Evolutionary conservation across 2,888 invertebrate genomes (phyloP).

Genomic region (Apamea sordens): DNA sequence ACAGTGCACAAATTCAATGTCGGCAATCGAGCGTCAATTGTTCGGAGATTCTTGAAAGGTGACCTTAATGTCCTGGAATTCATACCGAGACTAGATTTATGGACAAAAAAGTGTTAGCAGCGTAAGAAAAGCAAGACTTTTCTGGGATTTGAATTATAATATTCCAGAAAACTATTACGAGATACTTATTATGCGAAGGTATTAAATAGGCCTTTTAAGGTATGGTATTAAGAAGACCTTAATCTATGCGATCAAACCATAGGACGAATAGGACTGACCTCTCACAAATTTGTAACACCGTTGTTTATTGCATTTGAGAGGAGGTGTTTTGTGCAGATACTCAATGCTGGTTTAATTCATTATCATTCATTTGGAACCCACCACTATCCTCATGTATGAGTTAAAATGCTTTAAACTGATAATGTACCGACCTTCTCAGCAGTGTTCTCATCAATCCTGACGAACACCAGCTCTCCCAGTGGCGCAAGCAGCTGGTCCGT

Average conservation of each 20-base stretch:
- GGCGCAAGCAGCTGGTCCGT: constrained; percentile 81
- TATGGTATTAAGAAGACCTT: background rate
- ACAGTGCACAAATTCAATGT: background rate
- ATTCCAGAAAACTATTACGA: too few species aligned
- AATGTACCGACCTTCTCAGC: constrained; percentile 83
- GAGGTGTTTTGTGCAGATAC: background rate
- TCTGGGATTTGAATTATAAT: background rate
- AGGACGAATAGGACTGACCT: background rate
- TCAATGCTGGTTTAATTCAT: background rate
- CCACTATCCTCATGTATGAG: background rate
- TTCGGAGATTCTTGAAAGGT: background rate
- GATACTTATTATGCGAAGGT: too few species aligned
- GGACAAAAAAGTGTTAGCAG: background rate
- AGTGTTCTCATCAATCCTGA: constrained; percentile 81
- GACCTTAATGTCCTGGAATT: background rate
- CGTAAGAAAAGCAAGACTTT: background rate
- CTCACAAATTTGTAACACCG: background rate
- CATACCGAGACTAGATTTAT: background rate
- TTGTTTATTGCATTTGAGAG: background rate
- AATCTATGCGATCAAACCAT: background rate
- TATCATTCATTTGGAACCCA: background rate
- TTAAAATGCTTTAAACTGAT: background rate
- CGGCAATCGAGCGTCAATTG: background rate
- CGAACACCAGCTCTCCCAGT: constrained; percentile 84
- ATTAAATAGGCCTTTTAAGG: too few species aligned